A percentile compares a stretch with the other conserved stretches of the same genome.
These are phyloP conservation scores for Beaufortia kweichowensis DNA, from an alignment of 2,113 vertebrate species.

Conservation along the genomic window DNA sequence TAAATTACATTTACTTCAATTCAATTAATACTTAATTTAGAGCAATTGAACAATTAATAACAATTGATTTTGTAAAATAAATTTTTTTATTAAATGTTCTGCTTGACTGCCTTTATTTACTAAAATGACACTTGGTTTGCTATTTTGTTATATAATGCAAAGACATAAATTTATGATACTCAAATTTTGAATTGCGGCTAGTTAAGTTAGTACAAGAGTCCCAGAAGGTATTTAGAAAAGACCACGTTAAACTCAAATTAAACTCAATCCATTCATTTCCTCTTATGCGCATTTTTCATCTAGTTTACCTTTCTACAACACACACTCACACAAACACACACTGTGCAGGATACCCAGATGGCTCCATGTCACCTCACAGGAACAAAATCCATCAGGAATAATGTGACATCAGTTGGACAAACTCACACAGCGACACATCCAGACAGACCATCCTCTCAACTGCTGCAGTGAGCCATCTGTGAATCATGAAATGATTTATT, in stretches of 20 bases:
- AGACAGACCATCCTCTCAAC: conserved; percentile 40
- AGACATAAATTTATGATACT: too few relatives aligned
- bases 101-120: too few relatives aligned
- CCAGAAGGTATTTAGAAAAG: too few relatives aligned
- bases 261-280: not conserved
- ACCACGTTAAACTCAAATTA: not conserved
- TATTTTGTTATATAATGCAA: too few relatives aligned
- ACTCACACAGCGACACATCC: conserved; percentile 42
- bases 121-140: too few relatives aligned
- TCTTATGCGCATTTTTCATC: conserved; percentile 18
- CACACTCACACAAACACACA: not conserved
- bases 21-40: too few relatives aligned
- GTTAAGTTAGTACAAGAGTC: too few relatives aligned
- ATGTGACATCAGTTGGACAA: conserved; percentile 51
- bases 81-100: too few relatives aligned
- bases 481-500: conserved; percentile 53
- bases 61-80: too few relatives aligned
- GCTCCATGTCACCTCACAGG: conserved; percentile 51
- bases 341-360: conserved; percentile 46
- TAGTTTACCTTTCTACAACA: conserved; percentile 23
- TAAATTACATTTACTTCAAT: too few relatives aligned
- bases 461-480: conserved; percentile 55
- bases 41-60: too few relatives aligned
- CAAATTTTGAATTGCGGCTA: too few relatives aligned
- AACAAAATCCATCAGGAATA: conserved; percentile 56